Percentiles rank a stretch among this genome's conserved stretches.
Evolutionary conservation across 2,797 vertebrate species (phyloP).

Genomic region (Anguilla marmorata): DNA sequence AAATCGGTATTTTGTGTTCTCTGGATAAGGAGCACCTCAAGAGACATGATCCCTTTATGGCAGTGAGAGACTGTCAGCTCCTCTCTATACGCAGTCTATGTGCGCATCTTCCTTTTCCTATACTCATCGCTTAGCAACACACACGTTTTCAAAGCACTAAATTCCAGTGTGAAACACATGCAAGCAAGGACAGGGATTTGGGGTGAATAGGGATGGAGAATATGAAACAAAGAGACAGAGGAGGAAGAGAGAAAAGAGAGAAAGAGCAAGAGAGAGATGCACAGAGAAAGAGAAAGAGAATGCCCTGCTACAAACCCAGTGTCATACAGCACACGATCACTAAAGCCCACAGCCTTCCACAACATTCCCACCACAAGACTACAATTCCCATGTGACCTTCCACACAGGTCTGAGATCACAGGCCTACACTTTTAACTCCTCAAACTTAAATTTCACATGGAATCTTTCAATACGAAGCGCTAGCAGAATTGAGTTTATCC

Average conservation of each 20-base stretch:
- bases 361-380: not conserved
- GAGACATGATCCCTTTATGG: not conserved
- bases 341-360: not conserved
- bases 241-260: not conserved
- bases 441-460: not conserved
- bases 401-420: not conserved
- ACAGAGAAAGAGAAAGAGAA: conserved; percentile 15
- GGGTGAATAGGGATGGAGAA: not conserved
- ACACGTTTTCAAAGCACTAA: not conserved
- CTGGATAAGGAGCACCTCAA: not conserved
- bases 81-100: not conserved
- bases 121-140: not conserved
- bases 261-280: too few species aligned
- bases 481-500: not conserved
- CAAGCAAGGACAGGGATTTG: not conserved
- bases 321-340: not conserved
- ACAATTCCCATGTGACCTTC: not conserved
- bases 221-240: conserved; percentile 30
- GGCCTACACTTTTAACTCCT: not conserved
- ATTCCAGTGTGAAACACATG: not conserved
- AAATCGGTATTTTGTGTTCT: too few species aligned
- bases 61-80: not conserved
- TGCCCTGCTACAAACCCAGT: not conserved
- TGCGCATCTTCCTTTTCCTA: not conserved
- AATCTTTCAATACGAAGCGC: not conserved